Percentiles rank a stretch among this genome's conserved stretches.
Evolutionary conservation across 2,888 invertebrate genomes (phyloP).

Genomic region (Iphiclides podalirius): DNA sequence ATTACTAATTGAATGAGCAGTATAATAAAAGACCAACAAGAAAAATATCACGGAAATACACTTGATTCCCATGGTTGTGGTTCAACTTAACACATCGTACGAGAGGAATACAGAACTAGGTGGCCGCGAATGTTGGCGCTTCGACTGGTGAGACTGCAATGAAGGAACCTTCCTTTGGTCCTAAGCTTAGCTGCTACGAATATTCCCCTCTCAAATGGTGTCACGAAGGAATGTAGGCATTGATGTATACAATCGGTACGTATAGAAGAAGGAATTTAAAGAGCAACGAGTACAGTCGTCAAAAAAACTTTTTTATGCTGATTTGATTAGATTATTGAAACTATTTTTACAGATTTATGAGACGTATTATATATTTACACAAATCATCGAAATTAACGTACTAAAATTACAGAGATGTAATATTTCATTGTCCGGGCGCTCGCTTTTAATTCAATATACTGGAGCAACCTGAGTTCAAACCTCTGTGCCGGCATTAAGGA

Average conservation of each 20-base stretch:
- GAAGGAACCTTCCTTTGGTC: slow-evolving; percentile 23
- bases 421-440: no score
- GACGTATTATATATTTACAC: no score
- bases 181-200: slow-evolving; percentile 1
- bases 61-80: slow-evolving; percentile 43
- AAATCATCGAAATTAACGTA: no score
- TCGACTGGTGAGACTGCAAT: slow-evolving; percentile 35
- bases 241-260: slow-evolving; percentile 12
- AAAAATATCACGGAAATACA: slow-evolving; percentile 42
- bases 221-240: slow-evolving; percentile 15
- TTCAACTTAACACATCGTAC: slow-evolving; percentile 5
- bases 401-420: no score
- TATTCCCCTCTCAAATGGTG: slow-evolving; percentile 6
- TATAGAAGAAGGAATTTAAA: no score
- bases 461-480: no score
- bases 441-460: no score
- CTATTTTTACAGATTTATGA: no score
- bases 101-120: slow-evolving; percentile 1
- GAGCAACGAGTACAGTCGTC: slow-evolving; percentile 4
- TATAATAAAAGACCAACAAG: slow-evolving; percentile 47
- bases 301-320: neutral
- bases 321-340: no score
- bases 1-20: slow-evolving; percentile 44
- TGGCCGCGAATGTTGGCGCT: slow-evolving; percentile 22
- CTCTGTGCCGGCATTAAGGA: no score